Evolutionary conservation across 2,888 invertebrate species (phyloP).

Genomic region (Gymnocheta viridis): DNA sequence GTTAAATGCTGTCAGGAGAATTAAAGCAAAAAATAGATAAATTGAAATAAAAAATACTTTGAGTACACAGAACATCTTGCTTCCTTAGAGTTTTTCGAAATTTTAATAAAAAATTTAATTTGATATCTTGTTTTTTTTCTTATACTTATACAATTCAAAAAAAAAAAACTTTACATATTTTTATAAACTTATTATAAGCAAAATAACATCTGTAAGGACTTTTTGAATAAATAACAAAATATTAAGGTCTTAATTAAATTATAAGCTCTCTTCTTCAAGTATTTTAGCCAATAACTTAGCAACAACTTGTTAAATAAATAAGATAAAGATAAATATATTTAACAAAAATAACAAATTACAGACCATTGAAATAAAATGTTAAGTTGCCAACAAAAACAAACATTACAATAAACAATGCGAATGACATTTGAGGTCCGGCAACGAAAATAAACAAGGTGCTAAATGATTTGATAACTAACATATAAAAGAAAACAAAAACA

Average conservation of each 20-base stretch:
- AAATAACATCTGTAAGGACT: too few species aligned
- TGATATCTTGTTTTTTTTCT: neutral
- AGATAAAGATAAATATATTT: neutral
- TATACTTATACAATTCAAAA: too few species aligned
- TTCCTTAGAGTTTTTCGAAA: neutral
- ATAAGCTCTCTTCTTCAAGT: too few species aligned
- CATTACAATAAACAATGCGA: constrained; percentile 45
- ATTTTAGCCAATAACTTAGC: neutral
- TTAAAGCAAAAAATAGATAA: neutral
- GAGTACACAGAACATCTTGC: neutral
- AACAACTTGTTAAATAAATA: constrained; percentile 48
- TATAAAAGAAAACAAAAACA: neutral
- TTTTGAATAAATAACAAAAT: too few species aligned
- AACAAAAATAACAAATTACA: constrained; percentile 38
- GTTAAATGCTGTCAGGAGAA: constrained; percentile 41
- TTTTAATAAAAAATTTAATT: neutral
- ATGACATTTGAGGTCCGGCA: constrained; percentile 55
- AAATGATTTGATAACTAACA: constrained; percentile 49
- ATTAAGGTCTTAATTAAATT: too few species aligned
- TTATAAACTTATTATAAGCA: too few species aligned
- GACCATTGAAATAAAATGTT: constrained; percentile 10
- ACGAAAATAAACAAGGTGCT: constrained; percentile 43
- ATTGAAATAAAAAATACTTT: constrained; percentile 6
- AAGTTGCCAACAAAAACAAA: neutral
- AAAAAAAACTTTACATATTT: too few species aligned